Conservation (phyloP, 2,888 invertebrate species). For the Mystacides longicornis region DNA sequence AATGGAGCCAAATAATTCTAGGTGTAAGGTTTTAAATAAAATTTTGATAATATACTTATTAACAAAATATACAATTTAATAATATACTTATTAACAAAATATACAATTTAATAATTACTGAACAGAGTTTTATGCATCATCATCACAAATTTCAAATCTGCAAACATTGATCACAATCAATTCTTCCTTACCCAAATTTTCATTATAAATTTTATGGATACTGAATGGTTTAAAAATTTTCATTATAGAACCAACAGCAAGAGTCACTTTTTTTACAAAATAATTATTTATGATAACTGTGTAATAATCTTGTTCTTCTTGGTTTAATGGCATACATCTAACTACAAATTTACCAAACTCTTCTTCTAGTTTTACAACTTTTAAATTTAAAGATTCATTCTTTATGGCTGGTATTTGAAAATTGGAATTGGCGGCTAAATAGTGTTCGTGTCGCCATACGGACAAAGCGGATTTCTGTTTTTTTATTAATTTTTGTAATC, state of each 20-base stretch:
- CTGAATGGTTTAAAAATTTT: conserved; percentile 38
- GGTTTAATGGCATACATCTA: conserved; percentile 29
- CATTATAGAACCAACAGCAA: conserved; percentile 31
- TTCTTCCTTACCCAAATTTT: conserved; percentile 25
- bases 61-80: too few species aligned
- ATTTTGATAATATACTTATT: too few species aligned
- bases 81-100: too few species aligned
- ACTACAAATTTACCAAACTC: conserved; percentile 38
- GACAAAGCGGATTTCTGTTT: conserved; percentile 41
- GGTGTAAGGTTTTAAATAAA: too few species aligned
- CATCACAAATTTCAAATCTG: conserved; percentile 34
- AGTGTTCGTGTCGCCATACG: conserved; percentile 50
- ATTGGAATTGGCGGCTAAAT: conserved; percentile 40
- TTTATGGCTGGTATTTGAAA: conserved; percentile 35
- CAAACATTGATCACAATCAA: conserved; percentile 39
- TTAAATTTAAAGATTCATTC: conserved; percentile 22
- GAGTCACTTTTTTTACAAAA: conserved; percentile 31
- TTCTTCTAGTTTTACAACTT: conserved; percentile 8
- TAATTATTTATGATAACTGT: conserved; percentile 35
- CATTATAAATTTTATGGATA: conserved; percentile 28
- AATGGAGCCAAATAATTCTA: too few species aligned
- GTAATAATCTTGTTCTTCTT: conserved; percentile 30
- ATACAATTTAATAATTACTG: too few species aligned
- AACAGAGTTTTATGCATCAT: too few species aligned
- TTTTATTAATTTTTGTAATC: conserved; percentile 40